Conservation (phyloP, 2,113 vertebrate species). For the Camelus bactrianus region DNA sequence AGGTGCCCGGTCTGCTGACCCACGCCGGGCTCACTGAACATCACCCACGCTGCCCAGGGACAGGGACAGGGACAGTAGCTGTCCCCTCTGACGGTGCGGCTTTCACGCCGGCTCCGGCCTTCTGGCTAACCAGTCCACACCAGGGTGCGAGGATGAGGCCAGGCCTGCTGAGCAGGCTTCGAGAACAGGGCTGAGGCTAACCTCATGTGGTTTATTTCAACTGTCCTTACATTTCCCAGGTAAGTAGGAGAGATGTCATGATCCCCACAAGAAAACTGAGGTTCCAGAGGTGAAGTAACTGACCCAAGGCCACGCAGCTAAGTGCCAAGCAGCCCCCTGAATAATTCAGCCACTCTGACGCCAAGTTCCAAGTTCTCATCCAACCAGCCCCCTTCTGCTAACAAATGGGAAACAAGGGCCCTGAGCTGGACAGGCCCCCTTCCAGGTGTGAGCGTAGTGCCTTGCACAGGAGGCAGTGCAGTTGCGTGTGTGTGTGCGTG, state of each 20-base stretch:
- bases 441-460: not conserved
- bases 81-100: fast-evolving
- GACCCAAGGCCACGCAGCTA: not conserved
- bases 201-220: not conserved
- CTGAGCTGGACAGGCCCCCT: not conserved
- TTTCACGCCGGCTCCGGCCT: not conserved
- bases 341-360: not conserved
- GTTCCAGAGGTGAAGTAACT: not conserved
- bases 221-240: not conserved
- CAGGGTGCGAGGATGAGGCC: not conserved
- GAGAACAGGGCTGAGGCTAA: not conserved
- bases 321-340: not conserved
- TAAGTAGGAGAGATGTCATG: not conserved
- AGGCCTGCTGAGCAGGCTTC: not conserved
- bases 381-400: not conserved
- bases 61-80: not conserved
- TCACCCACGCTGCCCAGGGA: not conserved
- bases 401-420: not conserved
- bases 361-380: not conserved
- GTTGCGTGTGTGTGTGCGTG: too few relatives aligned
- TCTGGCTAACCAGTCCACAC: not conserved
- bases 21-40: not conserved
- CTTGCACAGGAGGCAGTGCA: not conserved
- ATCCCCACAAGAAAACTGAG: not conserved
- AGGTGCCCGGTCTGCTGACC: not conserved